These are phyloP conservation scores for Cuculus canorus DNA, from an alignment of 2,797 vertebrate species.

Conservation along the genomic window DNA sequence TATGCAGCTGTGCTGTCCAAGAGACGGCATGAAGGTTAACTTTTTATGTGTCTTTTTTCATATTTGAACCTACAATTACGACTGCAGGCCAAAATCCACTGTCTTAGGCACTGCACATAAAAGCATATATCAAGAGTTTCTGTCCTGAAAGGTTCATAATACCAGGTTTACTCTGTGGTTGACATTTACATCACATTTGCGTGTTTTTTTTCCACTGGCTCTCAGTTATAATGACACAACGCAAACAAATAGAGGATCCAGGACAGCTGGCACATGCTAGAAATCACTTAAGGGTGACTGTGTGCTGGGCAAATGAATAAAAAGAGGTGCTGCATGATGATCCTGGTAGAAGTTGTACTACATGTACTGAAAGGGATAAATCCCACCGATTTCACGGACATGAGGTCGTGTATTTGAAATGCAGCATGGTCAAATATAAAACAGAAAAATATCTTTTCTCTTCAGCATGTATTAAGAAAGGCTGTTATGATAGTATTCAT, in stretches of 20 bases:
- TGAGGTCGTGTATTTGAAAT: not conserved
- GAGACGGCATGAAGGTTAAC: not conserved
- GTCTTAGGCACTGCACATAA: not conserved
- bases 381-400: not conserved
- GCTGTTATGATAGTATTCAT: constrained; percentile 11
- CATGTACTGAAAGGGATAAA: not conserved
- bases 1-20: not conserved
- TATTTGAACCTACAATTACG: not conserved
- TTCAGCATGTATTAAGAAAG: not conserved
- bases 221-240: not conserved
- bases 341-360: not conserved
- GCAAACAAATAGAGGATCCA: not conserved
- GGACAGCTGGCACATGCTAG: not conserved
- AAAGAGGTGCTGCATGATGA: not conserved
- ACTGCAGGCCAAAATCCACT: not conserved
- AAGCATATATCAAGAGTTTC: not conserved
- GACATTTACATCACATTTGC: not conserved
- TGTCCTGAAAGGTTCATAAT: not conserved
- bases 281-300: not conserved
- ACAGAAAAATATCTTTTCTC: not conserved
- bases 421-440: not conserved
- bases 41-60: not conserved
- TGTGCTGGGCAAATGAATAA: not conserved
- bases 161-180: not conserved
- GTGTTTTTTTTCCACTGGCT: not conserved